Evolutionary conservation across 2,113 vertebrate species (phyloP).

Genomic region (Psophia crepitans): DNA sequence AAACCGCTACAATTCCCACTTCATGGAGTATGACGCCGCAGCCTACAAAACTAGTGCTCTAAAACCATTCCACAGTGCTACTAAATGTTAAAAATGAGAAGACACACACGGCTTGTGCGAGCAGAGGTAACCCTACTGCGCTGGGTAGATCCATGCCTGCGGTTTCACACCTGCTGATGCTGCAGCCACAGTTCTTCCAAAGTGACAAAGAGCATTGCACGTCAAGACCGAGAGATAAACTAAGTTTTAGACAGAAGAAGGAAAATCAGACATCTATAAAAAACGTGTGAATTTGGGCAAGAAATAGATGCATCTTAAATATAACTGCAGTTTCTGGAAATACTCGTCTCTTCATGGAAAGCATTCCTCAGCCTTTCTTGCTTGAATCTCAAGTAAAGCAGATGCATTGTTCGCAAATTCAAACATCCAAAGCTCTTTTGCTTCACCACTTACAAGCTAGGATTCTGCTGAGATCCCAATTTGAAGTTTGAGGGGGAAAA

Average conservation of each 20-base stretch:
- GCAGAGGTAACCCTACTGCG: background rate
- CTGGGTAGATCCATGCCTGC: background rate
- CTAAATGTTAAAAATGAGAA: background rate
- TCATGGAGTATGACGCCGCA: background rate
- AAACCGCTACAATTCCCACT: background rate
- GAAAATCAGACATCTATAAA: background rate
- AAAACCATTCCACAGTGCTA: background rate
- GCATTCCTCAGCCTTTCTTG: background rate
- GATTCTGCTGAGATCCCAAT: background rate
- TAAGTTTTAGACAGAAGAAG: background rate
- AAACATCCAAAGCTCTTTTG: background rate
- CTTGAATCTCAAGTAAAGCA: background rate
- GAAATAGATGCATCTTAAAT: background rate
- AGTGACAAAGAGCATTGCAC: background rate
- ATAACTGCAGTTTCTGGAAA: background rate
- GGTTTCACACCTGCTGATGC: background rate
- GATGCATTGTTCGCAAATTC: background rate
- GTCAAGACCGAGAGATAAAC: background rate
- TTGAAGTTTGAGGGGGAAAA: background rate
- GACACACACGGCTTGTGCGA: background rate
- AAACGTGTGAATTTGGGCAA: background rate
- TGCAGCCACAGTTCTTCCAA: background rate
- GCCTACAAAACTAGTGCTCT: background rate
- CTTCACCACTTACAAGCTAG: background rate
- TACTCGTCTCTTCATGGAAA: background rate